Percentiles rank a stretch among this genome's conserved stretches.
phyloP scores from a whole-genome alignment of 1,140 invertebrate species.

The Lordiphosa clarofinis region DNA sequence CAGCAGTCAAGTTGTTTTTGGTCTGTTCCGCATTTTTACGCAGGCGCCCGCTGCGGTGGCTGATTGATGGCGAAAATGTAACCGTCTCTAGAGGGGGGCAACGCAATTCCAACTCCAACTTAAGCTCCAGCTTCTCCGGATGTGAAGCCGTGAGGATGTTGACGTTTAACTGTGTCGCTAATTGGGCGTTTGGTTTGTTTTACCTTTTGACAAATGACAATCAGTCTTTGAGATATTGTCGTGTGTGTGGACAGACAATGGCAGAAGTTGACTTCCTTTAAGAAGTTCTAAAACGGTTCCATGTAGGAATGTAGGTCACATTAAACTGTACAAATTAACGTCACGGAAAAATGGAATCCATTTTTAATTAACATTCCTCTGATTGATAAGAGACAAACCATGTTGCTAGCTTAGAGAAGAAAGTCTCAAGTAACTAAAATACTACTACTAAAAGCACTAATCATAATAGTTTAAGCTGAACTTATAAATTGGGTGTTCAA shows the following conservation, averaged over 20 bases:
- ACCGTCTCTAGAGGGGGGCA: slow-evolving; percentile 66
- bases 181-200: slow-evolving; percentile 53
- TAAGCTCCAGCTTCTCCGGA: slow-evolving; percentile 44
- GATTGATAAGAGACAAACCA: neutral
- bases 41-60: slow-evolving; percentile 37
- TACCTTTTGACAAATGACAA: slow-evolving; percentile 65
- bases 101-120: neutral
- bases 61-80: slow-evolving; percentile 70
- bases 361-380: slow-evolving; percentile 28
- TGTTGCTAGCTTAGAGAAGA: too few species aligned
- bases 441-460: too few species aligned
- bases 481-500: too few species aligned
- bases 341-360: slow-evolving; percentile 6
- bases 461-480: too few species aligned
- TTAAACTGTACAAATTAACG: slow-evolving; percentile 37
- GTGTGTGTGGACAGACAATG: slow-evolving; percentile 27
- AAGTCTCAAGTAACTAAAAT: too few species aligned
- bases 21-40: slow-evolving; percentile 58
- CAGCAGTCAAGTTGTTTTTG: slow-evolving; percentile 29
- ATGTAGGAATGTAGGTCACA: slow-evolving; percentile 41
- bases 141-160: slow-evolving; percentile 73
- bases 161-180: slow-evolving; percentile 75
- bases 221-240: slow-evolving; percentile 39
- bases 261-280: slow-evolving; percentile 34
- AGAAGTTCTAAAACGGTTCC: slow-evolving; percentile 23